Evolutionary conservation across 2,113 vertebrate species (phyloP).

Genomic region (Leptosomus discolor): DNA sequence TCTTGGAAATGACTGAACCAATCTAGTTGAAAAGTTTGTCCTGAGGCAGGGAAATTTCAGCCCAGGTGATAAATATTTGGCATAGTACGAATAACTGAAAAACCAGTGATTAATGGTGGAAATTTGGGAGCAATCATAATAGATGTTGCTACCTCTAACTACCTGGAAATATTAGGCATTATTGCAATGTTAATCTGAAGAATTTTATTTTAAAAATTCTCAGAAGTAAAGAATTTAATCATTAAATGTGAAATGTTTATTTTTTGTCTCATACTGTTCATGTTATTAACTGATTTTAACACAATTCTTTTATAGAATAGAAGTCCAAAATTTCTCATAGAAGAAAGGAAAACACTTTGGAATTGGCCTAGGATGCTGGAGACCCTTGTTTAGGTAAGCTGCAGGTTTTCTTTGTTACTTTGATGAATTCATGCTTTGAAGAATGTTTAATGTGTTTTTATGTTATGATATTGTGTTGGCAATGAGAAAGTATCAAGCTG

Average conservation of each 20-base stretch:
- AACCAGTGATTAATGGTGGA: background rate
- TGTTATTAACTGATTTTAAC: background rate
- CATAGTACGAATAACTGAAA: background rate
- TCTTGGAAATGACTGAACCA: background rate
- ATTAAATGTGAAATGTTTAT: background rate
- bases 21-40: background rate
- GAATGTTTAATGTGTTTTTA: background rate
- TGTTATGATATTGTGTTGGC: background rate
- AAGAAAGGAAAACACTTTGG: background rate
- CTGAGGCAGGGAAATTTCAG: background rate
- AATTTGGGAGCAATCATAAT: background rate
- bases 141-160: background rate
- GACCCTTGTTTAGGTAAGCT: background rate
- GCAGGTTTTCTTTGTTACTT: background rate
- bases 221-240: background rate
- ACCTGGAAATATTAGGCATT: background rate
- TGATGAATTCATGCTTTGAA: background rate
- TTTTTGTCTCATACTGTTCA: background rate
- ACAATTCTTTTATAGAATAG: background rate
- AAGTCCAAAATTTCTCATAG: background rate
- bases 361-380: background rate
- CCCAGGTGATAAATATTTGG: background rate
- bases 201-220: background rate
- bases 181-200: background rate
- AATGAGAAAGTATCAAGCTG: background rate